Conservation (phyloP, 2,113 vertebrate genomes). For the Alligator sinensis region DNA sequence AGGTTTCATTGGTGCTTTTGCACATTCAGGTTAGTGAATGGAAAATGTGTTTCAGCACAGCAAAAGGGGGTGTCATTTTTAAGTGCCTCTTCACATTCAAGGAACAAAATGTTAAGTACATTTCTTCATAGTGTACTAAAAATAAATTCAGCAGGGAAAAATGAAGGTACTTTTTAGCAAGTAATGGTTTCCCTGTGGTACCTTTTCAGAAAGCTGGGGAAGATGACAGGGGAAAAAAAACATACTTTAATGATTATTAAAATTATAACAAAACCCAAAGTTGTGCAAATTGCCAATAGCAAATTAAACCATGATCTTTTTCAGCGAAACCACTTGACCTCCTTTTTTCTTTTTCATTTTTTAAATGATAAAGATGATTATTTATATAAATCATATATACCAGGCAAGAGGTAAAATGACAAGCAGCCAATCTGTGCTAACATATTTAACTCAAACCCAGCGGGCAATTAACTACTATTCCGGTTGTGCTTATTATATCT, state of each 20-base stretch:
- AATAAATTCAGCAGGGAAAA: neutral
- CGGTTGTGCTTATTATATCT: neutral
- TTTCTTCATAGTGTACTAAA: constrained; percentile 35
- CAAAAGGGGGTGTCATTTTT: constrained; percentile 9
- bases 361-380: neutral
- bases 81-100: constrained; percentile 19
- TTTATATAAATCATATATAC: neutral
- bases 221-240: neutral
- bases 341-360: neutral
- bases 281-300: neutral
- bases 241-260: neutral
- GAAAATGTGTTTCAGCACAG: constrained; percentile 45
- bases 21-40: neutral
- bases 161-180: neutral
- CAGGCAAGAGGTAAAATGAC: neutral
- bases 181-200: neutral
- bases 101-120: constrained; percentile 46
- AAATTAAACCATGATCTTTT: neutral
- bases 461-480: neutral
- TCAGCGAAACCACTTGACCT: neutral
- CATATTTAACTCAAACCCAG: neutral
- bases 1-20: neutral
- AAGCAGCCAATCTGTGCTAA: neutral
- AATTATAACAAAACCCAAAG: neutral
- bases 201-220: neutral